These are phyloP conservation scores for Astreopora myriophthalma DNA, from an alignment of 64 coral and sea anemone genomes.

Conservation along the genomic window DNA sequence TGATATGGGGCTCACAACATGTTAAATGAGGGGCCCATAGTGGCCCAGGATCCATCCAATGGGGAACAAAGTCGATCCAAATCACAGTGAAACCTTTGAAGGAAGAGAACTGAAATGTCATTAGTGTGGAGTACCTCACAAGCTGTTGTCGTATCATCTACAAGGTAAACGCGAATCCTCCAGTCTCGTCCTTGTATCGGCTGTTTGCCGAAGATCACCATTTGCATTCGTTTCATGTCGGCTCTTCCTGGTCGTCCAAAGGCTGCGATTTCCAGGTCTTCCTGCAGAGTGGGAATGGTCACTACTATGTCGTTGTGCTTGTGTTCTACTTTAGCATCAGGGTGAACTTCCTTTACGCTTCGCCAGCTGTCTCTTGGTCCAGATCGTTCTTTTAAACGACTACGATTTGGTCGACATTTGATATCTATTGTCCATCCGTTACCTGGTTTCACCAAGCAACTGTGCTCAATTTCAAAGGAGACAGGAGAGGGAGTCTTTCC, in stretches of 20 bases:
- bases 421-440: background rate
- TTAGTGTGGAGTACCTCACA: background rate
- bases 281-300: background rate
- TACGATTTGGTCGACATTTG: background rate
- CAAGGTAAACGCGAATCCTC: conserved; percentile 4
- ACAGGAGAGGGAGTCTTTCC: background rate
- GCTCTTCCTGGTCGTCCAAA: background rate
- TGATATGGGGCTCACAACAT: too few relatives aligned
- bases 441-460: background rate
- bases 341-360: background rate
- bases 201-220: background rate
- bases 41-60: too few relatives aligned
- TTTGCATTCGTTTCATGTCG: conserved; percentile 26
- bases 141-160: conserved; percentile 8
- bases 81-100: too few relatives aligned
- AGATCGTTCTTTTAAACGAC: background rate
- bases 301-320: conserved; percentile 9
- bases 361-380: background rate
- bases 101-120: too few relatives aligned
- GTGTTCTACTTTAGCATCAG: background rate
- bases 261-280: background rate
- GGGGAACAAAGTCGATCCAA: too few relatives aligned
- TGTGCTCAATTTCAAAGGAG: background rate
- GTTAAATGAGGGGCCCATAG: too few relatives aligned
- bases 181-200: conserved; percentile 22